Base-by-base conservation (phyloP, 1,140 invertebrate genomes). In the Zaprionus ghesquierei region DNA sequence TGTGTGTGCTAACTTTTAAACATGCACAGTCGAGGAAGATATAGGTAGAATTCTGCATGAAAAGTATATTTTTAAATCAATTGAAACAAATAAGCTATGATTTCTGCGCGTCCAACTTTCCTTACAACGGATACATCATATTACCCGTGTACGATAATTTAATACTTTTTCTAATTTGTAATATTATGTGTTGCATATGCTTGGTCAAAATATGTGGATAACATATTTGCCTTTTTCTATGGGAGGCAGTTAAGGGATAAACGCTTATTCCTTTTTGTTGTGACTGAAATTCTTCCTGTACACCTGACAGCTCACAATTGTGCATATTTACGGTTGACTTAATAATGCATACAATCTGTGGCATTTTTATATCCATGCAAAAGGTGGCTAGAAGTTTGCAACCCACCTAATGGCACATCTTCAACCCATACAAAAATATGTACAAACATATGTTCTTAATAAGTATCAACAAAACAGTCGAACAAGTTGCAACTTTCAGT, bases 241-340 rank as follows among this genome's bases (percentile, higher is more conserved):
- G 2, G 13, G 5, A 13, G 33, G 3, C 13, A 4, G 4, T 5
- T 35, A n/a, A 35, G 33, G 13, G 13, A 35, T n/a, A 35, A 35
- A 35, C 33, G n/a, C n/a, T 25, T 13, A 35, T 38, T 35, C 9
- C 3, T 51, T 50, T 66, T 59, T 71, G 25, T 38, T 33, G 38
- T 41, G 23, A 25, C 35, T 54, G 25, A 54, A 49, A 54, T 66
- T 73, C 74, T 79, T 82, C 75, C 73, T 77, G 76, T 65, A 73
- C 65, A 76, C 60, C 68, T 71, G 62, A 18, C 59, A 58, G 53
- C 44, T 71, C 55, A 69, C 69, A 70, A 82, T 75, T 76, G 75
- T 38, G 38, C 55, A 23, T 60, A 58, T 77, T 79, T 65, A 82
- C 79, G 59, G 69, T 86, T 89, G 81, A 87, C 64, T 86, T 79